phyloP scores from a whole-genome alignment of 2,113 vertebrate genomes.

The Ranitomeya variabilis region DNA sequence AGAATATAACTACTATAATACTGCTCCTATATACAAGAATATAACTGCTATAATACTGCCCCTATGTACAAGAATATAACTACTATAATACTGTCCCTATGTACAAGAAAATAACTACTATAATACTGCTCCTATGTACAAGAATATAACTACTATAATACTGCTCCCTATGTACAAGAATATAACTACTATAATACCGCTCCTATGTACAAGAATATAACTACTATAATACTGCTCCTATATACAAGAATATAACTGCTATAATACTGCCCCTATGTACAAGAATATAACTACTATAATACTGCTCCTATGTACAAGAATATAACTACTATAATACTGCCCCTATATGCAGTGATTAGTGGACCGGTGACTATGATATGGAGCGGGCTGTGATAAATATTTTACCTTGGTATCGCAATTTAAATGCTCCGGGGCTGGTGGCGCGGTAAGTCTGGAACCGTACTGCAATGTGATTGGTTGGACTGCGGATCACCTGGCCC shows the following conservation, averaged over 20 bases:
- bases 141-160: not conserved
- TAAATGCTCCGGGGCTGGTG: slow-evolving; percentile 80
- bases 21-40: not conserved
- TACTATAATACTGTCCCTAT: not conserved
- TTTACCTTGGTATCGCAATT: slow-evolving; percentile 88
- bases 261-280: slow-evolving; percentile 5
- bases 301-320: not conserved
- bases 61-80: not conserved
- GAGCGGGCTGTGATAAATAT: not conserved
- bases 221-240: not conserved
- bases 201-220: not conserved
- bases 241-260: not conserved
- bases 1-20: not conserved
- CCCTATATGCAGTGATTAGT: not conserved
- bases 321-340: slow-evolving; percentile 11
- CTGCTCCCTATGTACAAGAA: not conserved
- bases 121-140: not conserved
- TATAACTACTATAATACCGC: not conserved
- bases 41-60: not conserved
- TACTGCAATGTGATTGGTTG: slow-evolving; percentile 87
- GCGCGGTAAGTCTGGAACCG: slow-evolving; percentile 83
- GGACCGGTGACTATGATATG: not conserved
- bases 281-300: slow-evolving; percentile 5
- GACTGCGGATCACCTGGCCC: slow-evolving; percentile 89
- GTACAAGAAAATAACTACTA: not conserved